These are phyloP conservation scores for Leptopilina drosophilae DNA, from an alignment of 2,888 invertebrate species.

Conservation along the genomic window DNA sequence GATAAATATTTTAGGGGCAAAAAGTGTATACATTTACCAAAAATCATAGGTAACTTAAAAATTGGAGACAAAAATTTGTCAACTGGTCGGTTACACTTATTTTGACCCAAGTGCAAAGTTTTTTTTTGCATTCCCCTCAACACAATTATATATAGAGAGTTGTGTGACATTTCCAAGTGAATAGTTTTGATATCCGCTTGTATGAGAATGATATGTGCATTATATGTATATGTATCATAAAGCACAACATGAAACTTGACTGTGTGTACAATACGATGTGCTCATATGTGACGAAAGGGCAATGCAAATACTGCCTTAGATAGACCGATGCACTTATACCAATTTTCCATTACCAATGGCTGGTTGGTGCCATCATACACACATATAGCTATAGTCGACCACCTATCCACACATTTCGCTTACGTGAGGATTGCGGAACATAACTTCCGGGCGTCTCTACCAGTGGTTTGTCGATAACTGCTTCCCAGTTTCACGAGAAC, in stretches of 20 bases:
- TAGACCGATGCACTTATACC: background rate
- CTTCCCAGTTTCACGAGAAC: constrained; percentile 45
- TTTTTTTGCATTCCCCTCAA: background rate
- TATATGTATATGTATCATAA: constrained; percentile 13
- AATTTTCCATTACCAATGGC: constrained; percentile 20
- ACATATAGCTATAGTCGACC: constrained; percentile 13
- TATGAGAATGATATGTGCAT: background rate
- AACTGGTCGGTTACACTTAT: too few species aligned
- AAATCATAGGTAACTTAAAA: too few species aligned
- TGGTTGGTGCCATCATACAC: constrained; percentile 13
- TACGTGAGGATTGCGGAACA: constrained; percentile 66
- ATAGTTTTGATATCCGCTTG: background rate
- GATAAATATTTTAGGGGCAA: too few species aligned
- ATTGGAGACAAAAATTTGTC: too few species aligned
- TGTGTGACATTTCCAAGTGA: constrained; percentile 16
- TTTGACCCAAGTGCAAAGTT: too few species aligned
- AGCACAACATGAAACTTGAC: background rate
- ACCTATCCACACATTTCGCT: constrained; percentile 56
- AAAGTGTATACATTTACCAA: too few species aligned
- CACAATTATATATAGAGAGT: background rate
- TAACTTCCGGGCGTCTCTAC: constrained; percentile 55
- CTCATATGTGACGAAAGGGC: background rate
- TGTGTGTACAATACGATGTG: background rate
- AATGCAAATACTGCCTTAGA: constrained; percentile 16
- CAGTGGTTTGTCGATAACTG: constrained; percentile 57